A percentile compares a stretch with the other conserved stretches of the same genome.
These are phyloP conservation scores for Gouania willdenowi DNA, from an alignment of 2,797 vertebrate genomes.

Conservation along the genomic window DNA sequence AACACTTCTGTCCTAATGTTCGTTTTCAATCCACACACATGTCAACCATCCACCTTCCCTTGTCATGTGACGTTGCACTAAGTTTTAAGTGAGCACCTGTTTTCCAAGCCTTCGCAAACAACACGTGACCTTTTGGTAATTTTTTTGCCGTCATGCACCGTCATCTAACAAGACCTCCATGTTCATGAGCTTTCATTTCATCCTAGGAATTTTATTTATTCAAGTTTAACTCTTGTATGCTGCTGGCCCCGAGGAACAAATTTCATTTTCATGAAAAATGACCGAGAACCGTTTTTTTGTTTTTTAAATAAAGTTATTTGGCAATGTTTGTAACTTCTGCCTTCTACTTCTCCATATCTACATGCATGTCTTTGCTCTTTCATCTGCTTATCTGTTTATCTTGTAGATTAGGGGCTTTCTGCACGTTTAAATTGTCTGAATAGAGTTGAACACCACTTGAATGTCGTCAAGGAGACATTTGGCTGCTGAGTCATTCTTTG, in stretches of 20 bases:
- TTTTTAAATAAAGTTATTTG: too few relatives aligned
- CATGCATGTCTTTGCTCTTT: conserved; percentile 20
- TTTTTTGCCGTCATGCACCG: neutral
- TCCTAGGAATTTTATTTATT: neutral
- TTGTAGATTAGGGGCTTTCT: conserved; percentile 21
- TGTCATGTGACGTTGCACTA: neutral
- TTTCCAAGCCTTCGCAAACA: neutral
- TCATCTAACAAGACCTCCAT: neutral
- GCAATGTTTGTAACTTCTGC: neutral
- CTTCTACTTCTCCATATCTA: conserved; percentile 7
- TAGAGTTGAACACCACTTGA: neutral
- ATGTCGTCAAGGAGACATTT: conserved; percentile 4
- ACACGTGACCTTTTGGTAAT: neutral
- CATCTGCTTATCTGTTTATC: conserved; percentile 37
- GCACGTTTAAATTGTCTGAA: conserved; percentile 4
- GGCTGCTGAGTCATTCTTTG: conserved; percentile 11
- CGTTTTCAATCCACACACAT: neutral
- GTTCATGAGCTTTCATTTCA: neutral
- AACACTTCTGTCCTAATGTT: neutral
- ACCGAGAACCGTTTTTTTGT: too few relatives aligned
- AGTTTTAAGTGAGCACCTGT: neutral
- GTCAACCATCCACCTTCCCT: neutral
- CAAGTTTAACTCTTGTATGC: too few relatives aligned
- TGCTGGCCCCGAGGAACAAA: too few relatives aligned
- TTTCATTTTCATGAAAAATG: too few relatives aligned